A percentile compares a stretch with the other conserved stretches of the same genome.
Evolutionary conservation across 2,797 vertebrate species (phyloP).

Genomic region (Oreonectes daqikongensis): DNA sequence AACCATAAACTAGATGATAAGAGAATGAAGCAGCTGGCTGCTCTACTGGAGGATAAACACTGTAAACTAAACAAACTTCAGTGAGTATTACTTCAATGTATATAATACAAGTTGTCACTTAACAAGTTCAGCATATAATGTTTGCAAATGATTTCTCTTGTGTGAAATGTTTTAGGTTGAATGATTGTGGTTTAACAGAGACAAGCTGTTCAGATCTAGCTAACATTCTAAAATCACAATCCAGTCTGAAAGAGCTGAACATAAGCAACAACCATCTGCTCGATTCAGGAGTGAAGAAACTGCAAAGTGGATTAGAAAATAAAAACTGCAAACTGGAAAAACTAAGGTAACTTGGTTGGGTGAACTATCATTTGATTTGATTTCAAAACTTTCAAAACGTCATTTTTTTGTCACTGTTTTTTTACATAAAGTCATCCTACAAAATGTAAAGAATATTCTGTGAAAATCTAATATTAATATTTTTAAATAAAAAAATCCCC

Average conservation of each 20-base stretch:
- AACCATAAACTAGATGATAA: neutral
- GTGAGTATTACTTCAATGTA: neutral
- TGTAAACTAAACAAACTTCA: neutral
- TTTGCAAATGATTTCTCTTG: neutral
- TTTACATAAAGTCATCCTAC: too few species aligned
- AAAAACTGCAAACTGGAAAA: neutral
- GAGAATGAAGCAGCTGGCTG: neutral
- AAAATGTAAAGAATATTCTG: too few species aligned
- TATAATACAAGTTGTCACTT: neutral
- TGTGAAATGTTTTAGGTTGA: neutral
- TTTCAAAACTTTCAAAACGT: neutral
- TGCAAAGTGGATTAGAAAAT: neutral
- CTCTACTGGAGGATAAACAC: slow-evolving; percentile 4
- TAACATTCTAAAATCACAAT: neutral
- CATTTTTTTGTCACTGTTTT: too few species aligned
- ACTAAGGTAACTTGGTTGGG: neutral
- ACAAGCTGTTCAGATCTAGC: neutral
- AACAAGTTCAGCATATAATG: neutral
- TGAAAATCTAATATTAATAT: too few species aligned
- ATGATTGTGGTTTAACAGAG: neutral
- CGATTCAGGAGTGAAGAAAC: neutral
- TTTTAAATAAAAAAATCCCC: too few species aligned
- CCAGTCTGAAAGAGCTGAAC: neutral
- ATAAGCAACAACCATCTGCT: neutral
- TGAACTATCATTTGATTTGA: neutral